Evolutionary conservation across 2,113 vertebrate species (phyloP).

Genomic region (Tapirus terrestris): DNA sequence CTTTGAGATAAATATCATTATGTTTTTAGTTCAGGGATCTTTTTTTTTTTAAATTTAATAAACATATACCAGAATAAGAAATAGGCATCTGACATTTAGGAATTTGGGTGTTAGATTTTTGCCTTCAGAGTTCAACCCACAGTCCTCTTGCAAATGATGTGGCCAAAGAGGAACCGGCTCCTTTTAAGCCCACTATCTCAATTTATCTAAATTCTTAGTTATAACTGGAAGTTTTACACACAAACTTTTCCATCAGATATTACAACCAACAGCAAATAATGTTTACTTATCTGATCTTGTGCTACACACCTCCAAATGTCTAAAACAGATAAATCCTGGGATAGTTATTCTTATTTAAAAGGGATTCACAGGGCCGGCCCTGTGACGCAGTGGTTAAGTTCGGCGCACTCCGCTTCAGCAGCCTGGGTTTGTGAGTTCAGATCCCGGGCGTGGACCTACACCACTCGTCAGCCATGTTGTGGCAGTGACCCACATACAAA

Average conservation of each 20-base stretch:
- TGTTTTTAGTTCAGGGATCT: background rate
- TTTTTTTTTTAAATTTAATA: background rate
- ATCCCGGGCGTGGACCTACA: no score
- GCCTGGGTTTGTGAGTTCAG: no score
- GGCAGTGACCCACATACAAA: no score
- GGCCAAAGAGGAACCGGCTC: background rate
- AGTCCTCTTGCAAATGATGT: background rate
- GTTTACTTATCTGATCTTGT: background rate
- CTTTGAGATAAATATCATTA: background rate
- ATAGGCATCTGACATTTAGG: background rate
- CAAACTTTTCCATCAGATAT: background rate
- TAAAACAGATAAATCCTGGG: background rate
- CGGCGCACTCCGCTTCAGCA: no score
- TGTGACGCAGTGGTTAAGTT: no score
- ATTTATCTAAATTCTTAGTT: background rate
- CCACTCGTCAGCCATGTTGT: no score
- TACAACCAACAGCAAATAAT: background rate
- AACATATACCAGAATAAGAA: background rate
- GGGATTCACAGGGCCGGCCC: background rate
- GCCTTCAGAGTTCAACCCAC: background rate
- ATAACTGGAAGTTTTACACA: background rate
- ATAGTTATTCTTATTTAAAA: background rate
- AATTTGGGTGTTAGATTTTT: background rate
- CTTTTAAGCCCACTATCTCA: background rate
- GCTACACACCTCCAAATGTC: background rate